Evolutionary conservation across 1,140 invertebrate species (phyloP).

Genomic region (Anadara kagoshimensis): DNA sequence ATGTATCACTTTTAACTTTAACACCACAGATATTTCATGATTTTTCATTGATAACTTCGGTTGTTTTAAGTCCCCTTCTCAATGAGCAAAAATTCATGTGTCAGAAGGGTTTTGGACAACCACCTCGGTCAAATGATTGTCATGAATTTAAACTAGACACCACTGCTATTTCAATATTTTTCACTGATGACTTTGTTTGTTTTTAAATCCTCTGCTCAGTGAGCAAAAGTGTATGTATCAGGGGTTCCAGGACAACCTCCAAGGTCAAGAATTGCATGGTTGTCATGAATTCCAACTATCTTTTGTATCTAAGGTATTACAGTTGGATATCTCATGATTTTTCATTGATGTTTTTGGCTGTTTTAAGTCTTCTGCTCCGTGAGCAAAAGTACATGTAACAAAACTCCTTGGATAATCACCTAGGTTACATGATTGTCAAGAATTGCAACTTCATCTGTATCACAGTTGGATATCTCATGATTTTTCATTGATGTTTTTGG

Average conservation of each 20-base stretch:
- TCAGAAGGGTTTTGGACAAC: too few species aligned
- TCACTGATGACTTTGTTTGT: constrained; percentile 63
- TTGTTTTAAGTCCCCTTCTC: too few species aligned
- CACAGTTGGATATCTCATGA: constrained; percentile 77
- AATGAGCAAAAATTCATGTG: too few species aligned
- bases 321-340: constrained; percentile 77
- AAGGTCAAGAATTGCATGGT: constrained; percentile 79
- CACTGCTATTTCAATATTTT: too few species aligned
- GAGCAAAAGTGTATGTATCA: constrained; percentile 83
- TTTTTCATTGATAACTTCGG: too few species aligned
- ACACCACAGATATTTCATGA: constrained; percentile 90
- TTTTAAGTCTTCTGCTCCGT: constrained; percentile 73
- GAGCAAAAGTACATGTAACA: constrained; percentile 83
- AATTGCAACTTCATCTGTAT: not conserved
- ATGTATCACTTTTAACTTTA: constrained; percentile 37
- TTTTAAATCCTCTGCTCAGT: constrained; percentile 73
- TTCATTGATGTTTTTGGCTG: constrained; percentile 67
- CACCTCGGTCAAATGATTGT: too few species aligned
- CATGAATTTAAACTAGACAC: too few species aligned
- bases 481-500: constrained; percentile 70
- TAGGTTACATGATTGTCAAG: constrained; percentile 77
- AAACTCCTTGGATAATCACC: constrained; percentile 86
- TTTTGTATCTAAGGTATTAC: not conserved
- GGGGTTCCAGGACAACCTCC: constrained; percentile 86
- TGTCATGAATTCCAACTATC: not conserved